Evolutionary conservation across 1,140 invertebrate genomes (phyloP), one percentile per base, ranked within the genome.

Genomic region (Atta texana): DNA sequence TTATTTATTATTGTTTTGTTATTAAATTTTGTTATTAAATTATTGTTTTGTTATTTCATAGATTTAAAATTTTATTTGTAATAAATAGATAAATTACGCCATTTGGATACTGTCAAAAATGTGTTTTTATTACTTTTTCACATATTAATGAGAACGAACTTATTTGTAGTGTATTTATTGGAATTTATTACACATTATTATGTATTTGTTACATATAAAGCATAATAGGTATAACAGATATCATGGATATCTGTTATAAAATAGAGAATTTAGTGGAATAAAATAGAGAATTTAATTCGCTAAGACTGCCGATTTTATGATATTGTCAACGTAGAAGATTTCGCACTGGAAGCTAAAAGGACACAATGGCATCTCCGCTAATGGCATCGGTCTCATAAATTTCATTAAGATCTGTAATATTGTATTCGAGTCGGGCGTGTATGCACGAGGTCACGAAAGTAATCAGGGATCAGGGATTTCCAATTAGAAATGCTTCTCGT

Each of bases 401-500:
- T 90, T 90, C 76, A 85, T 91, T 90, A 91, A 80, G 74, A 74
- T 63, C 68, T 44, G 57, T 24, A 78, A 90, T 88, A 90, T 86
- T 75, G 69, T 90, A 76, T 90, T 72, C 44, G 66, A 12, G 39
- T 21, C 10, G 5, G 16, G 53, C 24, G 64, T 31, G 57, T 31
- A 72, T 31, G 57, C 34, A 44, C 18, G 59, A 66, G 86, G 76
- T 86, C 86, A 76, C 64, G 71, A 75, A 90, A 85, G 87, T 90
- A 91, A 91, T 91, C 89, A 86, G 66, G 63, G 78, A 91, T 91
- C 89, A 78, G 72, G 44, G 82, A 90, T 59, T 90, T 88, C 34
- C 87, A 90, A 90, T 90, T 91, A 90, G 89, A 90, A 90, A 80
- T 88, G 31, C 63, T 84, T 90, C 66, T 90, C 61, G 51, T 80